These are phyloP conservation scores for Percopsis omiscomaycus DNA, from an alignment of 2,797 vertebrate genomes.

Conservation along the genomic window DNA sequence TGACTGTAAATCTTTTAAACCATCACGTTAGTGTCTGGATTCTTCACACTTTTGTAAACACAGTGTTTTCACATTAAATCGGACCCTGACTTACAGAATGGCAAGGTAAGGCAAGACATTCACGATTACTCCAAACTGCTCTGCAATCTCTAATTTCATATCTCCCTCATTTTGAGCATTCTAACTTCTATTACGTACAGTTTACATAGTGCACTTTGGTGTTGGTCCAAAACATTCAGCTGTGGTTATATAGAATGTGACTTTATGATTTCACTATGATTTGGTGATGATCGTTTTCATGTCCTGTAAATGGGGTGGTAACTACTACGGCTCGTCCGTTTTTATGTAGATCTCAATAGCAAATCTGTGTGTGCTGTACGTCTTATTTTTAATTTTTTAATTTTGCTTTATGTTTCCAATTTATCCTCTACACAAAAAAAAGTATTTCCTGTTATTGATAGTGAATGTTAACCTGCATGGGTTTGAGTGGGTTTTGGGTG, in stretches of 20 bases:
- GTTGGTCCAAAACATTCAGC: conserved; percentile 46
- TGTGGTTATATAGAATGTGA: conserved; percentile 9
- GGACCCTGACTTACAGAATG: conserved; percentile 84
- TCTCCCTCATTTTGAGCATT: conserved; percentile 59
- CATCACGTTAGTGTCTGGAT: conserved; percentile 79
- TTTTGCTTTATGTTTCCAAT: neutral
- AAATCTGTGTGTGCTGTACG: conserved; percentile 47
- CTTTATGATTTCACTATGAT: conserved; percentile 36
- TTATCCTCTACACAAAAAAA: no score
- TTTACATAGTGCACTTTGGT: conserved; percentile 74
- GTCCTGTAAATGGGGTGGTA: conserved; percentile 21
- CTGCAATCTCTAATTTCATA: conserved; percentile 71
- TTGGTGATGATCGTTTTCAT: conserved; percentile 28
- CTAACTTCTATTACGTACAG: conserved; percentile 57
- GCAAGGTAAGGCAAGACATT: conserved; percentile 85
- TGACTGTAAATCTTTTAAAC: conserved; percentile 73
- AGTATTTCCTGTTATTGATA: no score
- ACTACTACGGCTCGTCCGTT: conserved; percentile 32
- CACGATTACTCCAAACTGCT: conserved; percentile 73
- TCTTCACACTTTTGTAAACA: conserved; percentile 84
- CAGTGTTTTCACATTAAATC: conserved; percentile 84
- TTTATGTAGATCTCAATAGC: conserved; percentile 29
- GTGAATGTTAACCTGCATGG: no score
- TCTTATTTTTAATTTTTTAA: conserved; percentile 23
- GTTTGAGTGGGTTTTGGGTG: no score